A percentile compares a stretch with the other conserved stretches of the same genome.
Conservation (phyloP, 2,888 invertebrate genomes). For the Clepsis dumicolana region DNA sequence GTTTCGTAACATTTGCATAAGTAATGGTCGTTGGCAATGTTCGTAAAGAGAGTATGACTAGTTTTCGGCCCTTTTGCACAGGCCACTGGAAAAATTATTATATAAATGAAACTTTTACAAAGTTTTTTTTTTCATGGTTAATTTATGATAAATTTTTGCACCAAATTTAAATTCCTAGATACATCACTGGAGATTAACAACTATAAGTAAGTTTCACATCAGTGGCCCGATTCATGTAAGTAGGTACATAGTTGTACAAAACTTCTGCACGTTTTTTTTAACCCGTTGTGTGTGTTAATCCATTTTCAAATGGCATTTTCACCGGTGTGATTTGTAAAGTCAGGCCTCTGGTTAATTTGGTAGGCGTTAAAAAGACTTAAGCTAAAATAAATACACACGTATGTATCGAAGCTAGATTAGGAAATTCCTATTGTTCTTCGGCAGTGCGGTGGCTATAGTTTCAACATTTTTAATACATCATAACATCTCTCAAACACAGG, state of each 20-base stretch:
- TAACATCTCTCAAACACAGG: neutral
- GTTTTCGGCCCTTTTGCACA: conserved; percentile 28
- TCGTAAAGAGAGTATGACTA: neutral
- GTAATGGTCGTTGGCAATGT: conserved; percentile 12
- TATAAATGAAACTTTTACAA: conserved; percentile 67
- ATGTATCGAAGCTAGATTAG: neutral
- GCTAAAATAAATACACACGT: neutral
- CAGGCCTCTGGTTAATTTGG: too few species aligned
- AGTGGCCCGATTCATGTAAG: conserved; percentile 9
- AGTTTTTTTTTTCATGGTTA: conserved; percentile 68
- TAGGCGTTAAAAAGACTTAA: neutral
- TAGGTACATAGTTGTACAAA: conserved; percentile 15
- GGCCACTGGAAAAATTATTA: neutral
- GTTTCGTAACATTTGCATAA: conserved; percentile 26
- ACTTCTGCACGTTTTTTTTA: too few species aligned
- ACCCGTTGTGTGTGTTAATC: too few species aligned
- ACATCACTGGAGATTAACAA: conserved; percentile 53
- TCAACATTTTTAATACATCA: neutral
- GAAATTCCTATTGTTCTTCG: neutral
- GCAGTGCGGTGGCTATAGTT: neutral
- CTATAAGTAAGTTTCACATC: conserved; percentile 24
- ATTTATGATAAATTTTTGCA: conserved; percentile 56
- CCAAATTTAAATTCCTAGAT: conserved; percentile 49
- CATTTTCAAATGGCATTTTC: too few species aligned
- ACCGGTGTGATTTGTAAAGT: too few species aligned